Percentiles rank a stretch among this genome's conserved stretches.
Conservation (phyloP, 2,888 invertebrate species). For the Drosophila glabriapex region DNA sequence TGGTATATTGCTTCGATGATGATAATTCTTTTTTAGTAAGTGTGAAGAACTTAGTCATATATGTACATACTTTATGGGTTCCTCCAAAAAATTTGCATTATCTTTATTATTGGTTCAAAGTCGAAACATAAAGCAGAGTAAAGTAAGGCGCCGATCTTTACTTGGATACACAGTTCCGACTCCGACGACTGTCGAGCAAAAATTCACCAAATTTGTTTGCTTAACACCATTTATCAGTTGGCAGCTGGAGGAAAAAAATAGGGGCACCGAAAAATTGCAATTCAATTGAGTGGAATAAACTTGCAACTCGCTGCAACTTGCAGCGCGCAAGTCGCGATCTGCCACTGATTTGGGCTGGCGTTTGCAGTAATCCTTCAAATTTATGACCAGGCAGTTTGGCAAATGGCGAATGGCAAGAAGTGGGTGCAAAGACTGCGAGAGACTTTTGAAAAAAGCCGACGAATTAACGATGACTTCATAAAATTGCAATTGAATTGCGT, state of each 20-base stretch:
- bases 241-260: conserved; percentile 10
- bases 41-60: neutral
- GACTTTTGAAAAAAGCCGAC: neutral
- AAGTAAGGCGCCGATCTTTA: neutral
- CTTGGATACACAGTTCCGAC: neutral
- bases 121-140: neutral
- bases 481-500: conserved; percentile 67
- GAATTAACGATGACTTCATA: conserved; percentile 37
- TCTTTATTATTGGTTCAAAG: neutral
- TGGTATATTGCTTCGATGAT: neutral
- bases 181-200: conserved; percentile 24
- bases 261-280: conserved; percentile 51
- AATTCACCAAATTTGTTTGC: conserved; percentile 37
- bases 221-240: conserved; percentile 42
- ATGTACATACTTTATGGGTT: neutral
- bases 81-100: neutral
- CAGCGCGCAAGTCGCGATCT: conserved; percentile 28
- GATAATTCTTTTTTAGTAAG: neutral
- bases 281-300: conserved; percentile 79
- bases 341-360: conserved; percentile 28
- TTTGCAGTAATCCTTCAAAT: conserved; percentile 22
- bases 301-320: conserved; percentile 40
- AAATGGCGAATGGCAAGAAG: no score
- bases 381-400: conserved; percentile 40
- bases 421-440: neutral